A percentile compares a stretch with the other conserved stretches of the same genome.
phyloP scores from a whole-genome alignment of 1,140 invertebrate genomes.

The Limonius californicus region DNA sequence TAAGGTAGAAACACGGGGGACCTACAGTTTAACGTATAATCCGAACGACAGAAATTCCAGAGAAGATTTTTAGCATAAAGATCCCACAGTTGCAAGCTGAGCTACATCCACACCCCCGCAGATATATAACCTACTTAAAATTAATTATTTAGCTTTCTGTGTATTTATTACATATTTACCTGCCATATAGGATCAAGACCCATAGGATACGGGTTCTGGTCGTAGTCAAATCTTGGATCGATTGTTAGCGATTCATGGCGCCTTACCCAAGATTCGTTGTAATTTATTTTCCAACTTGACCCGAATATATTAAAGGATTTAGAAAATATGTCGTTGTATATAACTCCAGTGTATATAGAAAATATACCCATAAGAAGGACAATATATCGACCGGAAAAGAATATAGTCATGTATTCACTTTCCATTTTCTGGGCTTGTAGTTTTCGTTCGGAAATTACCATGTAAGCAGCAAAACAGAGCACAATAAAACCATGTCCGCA shows the following conservation, averaged over 20 bases:
- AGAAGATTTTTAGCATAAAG: too few relatives aligned
- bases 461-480: slow-evolving; percentile 67
- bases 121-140: too few relatives aligned
- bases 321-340: slow-evolving; percentile 97
- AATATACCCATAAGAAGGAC: slow-evolving; percentile 96
- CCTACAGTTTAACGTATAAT: too few relatives aligned
- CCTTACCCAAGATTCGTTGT: slow-evolving; percentile 7
- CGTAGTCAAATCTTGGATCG: slow-evolving; percentile 61
- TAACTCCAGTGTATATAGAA: slow-evolving; percentile 95
- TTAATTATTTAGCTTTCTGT: too few relatives aligned
- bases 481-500: slow-evolving; percentile 86
- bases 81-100: too few relatives aligned
- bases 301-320: slow-evolving; percentile 95
- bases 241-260: slow-evolving; percentile 55
- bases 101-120: too few relatives aligned
- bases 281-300: slow-evolving; percentile 65
- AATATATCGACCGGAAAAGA: slow-evolving; percentile 97
- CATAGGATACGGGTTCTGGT: slow-evolving; percentile 70
- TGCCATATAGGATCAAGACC: slow-evolving; percentile 88
- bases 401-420: slow-evolving; percentile 92
- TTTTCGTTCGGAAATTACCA: slow-evolving; percentile 75
- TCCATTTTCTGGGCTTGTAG: slow-evolving; percentile 59
- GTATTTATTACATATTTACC: slow-evolving; percentile 30
- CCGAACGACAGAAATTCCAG: too few relatives aligned
- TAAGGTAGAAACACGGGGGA: too few relatives aligned